Evolutionary conservation across 2,113 vertebrate species (phyloP), one percentile per base, ranked within the genome.

Genomic region (Rhinolophus ferrumequinum): DNA sequence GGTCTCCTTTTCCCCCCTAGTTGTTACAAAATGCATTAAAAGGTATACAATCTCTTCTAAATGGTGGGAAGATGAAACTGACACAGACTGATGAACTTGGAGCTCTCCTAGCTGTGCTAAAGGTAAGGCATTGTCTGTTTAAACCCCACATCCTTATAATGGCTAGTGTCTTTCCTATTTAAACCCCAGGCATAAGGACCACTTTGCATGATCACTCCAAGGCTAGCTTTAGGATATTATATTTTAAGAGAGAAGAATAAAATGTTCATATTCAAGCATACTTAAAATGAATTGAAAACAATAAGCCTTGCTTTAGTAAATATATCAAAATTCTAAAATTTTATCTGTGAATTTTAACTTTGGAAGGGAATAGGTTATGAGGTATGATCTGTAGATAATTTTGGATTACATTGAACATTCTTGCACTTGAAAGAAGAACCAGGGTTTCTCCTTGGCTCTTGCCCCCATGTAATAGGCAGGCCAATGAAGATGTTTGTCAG

Each of bases 11-110:
- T 28, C 2, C 26, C 26, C 77, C 5, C 24, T 97, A 99, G 99
- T 97, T 99, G 92, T 98, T 99, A 89, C 99, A 99, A 92, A 99
- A 98, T 76, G 99, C 99, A 8, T 97, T 99, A 97, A 99, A 99
- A 97, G 99, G 99, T 16, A 98, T 99, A 90, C 99, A 99, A 95
- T 99, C 98, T 0, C 99, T 99, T 92, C 98, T 99, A 22, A 99
- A 99, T 0, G 98, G 99, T 38, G 99, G 99, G 28, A 99, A 99
- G 97, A 99, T 99, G 99, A 99, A 99, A 56, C 98, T 99, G 62
- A 98, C 98, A 12, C 98, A 99, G 3, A 98, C 98, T 0, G 99
- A 99, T 82, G 99, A 99, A 62, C 99, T 99, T 47, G 99, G 99
- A 50, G 98, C 99, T 58, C 98, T 99, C n/a, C 98, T 99, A 86